Conservation (phyloP, 2,888 invertebrate genomes). For the Epinotia nisella region DNA sequence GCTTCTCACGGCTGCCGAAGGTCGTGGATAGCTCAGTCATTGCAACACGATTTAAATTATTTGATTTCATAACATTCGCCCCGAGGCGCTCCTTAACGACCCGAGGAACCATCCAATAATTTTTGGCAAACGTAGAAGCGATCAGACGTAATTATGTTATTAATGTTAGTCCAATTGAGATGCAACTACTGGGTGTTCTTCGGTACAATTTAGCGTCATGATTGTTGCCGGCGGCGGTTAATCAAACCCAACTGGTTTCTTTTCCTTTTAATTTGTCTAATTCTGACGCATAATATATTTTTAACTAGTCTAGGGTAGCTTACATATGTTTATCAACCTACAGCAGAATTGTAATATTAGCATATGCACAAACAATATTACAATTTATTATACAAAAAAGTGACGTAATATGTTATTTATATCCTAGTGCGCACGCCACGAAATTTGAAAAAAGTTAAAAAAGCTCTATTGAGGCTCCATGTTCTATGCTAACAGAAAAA, state of each 20-base stretch:
- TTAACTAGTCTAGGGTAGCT: too few species aligned
- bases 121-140: constrained; percentile 42
- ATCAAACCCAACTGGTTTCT: constrained; percentile 2
- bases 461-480: too few species aligned
- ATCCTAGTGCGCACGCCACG: too few species aligned
- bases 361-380: too few species aligned
- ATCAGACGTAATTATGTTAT: constrained; percentile 40
- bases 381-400: too few species aligned
- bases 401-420: too few species aligned
- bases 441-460: too few species aligned
- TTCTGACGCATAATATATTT: too few species aligned
- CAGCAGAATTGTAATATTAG: too few species aligned
- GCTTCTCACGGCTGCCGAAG: constrained; percentile 82
- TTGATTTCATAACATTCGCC: constrained; percentile 78
- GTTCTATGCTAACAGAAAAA: not conserved
- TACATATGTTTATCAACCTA: too few species aligned
- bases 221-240: constrained; percentile 29
- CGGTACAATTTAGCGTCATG: constrained; percentile 20
- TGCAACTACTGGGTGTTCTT: constrained; percentile 39
- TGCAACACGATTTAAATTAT: constrained; percentile 82
- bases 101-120: constrained; percentile 39
- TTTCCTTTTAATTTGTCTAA: not conserved
- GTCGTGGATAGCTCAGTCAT: constrained; percentile 78
- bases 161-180: constrained; percentile 40
- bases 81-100: constrained; percentile 62